Evolutionary conservation across 2,888 invertebrate species (phyloP), one percentile per base, ranked within the genome.

Genomic region (Hemicrepidius hirtus): DNA sequence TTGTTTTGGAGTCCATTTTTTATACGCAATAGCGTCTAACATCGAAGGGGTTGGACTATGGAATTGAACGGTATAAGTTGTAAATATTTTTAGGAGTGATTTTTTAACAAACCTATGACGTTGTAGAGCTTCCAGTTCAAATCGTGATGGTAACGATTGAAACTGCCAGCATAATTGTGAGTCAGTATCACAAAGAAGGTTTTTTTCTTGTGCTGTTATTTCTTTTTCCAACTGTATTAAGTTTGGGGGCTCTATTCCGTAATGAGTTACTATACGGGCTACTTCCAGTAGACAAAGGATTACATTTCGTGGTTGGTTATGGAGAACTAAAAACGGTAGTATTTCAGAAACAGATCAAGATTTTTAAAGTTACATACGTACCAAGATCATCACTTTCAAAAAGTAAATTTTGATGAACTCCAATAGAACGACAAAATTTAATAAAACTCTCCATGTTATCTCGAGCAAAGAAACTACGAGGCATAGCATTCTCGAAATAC

Each of bases 391-490:
- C 96, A 81, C 95, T 95, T 87, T 97, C 96, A 85, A 97, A 97
- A 50, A 96, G 89, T 68, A 95, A 89, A 86, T 96, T 96, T 85
- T 95, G 94, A 81, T 95, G 95, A 37, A 97, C 95, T 53, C 95
- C 95, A 64, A 95, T 90, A 63, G 94, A 92, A 68, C 94, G 90
- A 84, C 95, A 95, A 89, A 96, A 96, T 75, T 92, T 92, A 79
- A 96, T 92, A 86, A 96, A 97, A 87, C 95, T 95, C 82, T 95
- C 95, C 80, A 95, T 93, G 87, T 96, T 96, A 87, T 97, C 96
- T 49, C 96, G 85, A 0, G 96, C 95, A 87, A 95, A 96, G 89
- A 96, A 97, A 81, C 95, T 95, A 77, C 94, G 91, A 10, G 94
- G 90, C 71, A 94, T 93, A 12, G 96, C 96, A 80, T 93, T 93